Percentiles rank a stretch among this genome's conserved stretches.
phyloP scores from a whole-genome alignment of 2,113 vertebrate genomes.

The Felis catus region F.catus_Fca126_mat1.0 CM031421.1:115180501-115181000 shows the following conservation, averaged over 20 bases:
- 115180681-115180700: neutral
- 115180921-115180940: too few relatives aligned
- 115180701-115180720: neutral
- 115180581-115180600: neutral
- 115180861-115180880: too few relatives aligned
- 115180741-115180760: too few relatives aligned
- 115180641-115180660: neutral
- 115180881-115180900: neutral
- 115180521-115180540: rapidly evolving
- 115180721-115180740: too few relatives aligned
- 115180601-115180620: neutral
- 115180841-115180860: neutral
- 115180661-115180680: neutral
- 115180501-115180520: neutral
- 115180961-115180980: rapidly evolving
- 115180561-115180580: rapidly evolving
- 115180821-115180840: neutral
- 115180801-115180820: neutral
- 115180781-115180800: neutral
- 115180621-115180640: too few relatives aligned
- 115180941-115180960: neutral
- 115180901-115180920: neutral
- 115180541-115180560: neutral
- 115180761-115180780: neutral
- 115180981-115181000: neutral